These are phyloP conservation scores for Macrotrachela quadricornifera DNA, from an alignment of 1,140 invertebrate species.

Conservation along the genomic window DNA sequence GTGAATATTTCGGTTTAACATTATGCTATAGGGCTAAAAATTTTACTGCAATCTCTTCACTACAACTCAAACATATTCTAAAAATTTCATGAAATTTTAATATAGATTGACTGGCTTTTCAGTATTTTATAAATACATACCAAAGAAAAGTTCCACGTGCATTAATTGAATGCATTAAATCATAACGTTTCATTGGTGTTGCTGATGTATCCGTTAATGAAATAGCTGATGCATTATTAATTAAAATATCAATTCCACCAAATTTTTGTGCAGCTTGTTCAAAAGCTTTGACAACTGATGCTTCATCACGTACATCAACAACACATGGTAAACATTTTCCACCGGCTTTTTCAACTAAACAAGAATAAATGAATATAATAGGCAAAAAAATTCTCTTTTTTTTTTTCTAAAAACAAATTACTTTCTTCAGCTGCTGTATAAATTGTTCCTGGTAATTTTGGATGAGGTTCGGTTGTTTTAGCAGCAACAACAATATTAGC, in stretches of 20 bases:
- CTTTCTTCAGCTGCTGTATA: conserved; percentile 86
- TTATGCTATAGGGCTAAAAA: too few species aligned
- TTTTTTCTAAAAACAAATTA: too few species aligned
- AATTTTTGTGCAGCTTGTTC: conserved; percentile 66
- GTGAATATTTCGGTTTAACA: too few species aligned
- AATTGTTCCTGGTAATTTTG: conserved; percentile 91
- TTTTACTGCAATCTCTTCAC: not conserved
- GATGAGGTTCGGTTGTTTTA: conserved; percentile 83
- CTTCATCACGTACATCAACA: conserved; percentile 64
- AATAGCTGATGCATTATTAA: conserved; percentile 94
- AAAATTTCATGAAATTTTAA: not conserved
- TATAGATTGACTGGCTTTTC: not conserved
- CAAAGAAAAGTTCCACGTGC: conserved; percentile 29
- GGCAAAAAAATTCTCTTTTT: not conserved
- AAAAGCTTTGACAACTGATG: conserved; percentile 51
- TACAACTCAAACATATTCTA: too few species aligned
- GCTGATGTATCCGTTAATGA: conserved; percentile 57
- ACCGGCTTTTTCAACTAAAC: conserved; percentile 62
- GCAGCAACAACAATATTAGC: conserved; percentile 82
- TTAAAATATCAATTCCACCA: conserved; percentile 73
- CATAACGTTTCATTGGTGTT: conserved; percentile 65
- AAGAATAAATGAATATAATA: not conserved
- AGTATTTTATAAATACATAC: conserved; percentile 11
- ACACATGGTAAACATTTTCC: conserved; percentile 73
- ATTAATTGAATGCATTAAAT: conserved; percentile 31